Conservation (phyloP, 2,113 vertebrate genomes). For the Gila orcuttii region DNA sequence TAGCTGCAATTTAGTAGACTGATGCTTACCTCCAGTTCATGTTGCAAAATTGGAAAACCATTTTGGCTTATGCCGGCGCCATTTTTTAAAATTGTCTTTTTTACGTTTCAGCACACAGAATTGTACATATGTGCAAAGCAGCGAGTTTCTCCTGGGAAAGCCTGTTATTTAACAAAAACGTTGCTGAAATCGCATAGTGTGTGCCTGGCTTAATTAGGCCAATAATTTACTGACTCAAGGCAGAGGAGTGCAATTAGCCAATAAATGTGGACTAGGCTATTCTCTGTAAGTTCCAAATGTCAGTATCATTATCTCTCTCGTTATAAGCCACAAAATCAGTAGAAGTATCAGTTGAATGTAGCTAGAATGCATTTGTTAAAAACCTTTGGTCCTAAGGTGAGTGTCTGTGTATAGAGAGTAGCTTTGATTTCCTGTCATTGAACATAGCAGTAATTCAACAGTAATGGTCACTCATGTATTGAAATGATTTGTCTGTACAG, state of each 20-base stretch:
- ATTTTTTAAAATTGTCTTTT: too few species aligned
- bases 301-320: conserved; percentile 4
- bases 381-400: neutral
- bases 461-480: neutral
- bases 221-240: conserved; percentile 4
- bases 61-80: too few species aligned
- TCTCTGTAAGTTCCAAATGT: conserved; percentile 27
- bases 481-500: neutral
- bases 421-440: neutral
- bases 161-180: too few species aligned
- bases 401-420: neutral
- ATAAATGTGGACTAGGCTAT: neutral
- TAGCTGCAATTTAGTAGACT: too few species aligned
- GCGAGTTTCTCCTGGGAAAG: too few species aligned
- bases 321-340: conserved; percentile 19
- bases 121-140: too few species aligned
- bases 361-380: conserved; percentile 3
- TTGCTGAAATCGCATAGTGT: too few species aligned
- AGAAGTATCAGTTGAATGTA: neutral
- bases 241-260: conserved; percentile 2
- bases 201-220: conserved; percentile 15
- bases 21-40: too few species aligned
- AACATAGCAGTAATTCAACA: neutral
- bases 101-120: too few species aligned
- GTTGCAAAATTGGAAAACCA: too few species aligned